Base-by-base conservation (phyloP, 1,140 invertebrate species). In the Philotrypesis tridentata region DNA sequence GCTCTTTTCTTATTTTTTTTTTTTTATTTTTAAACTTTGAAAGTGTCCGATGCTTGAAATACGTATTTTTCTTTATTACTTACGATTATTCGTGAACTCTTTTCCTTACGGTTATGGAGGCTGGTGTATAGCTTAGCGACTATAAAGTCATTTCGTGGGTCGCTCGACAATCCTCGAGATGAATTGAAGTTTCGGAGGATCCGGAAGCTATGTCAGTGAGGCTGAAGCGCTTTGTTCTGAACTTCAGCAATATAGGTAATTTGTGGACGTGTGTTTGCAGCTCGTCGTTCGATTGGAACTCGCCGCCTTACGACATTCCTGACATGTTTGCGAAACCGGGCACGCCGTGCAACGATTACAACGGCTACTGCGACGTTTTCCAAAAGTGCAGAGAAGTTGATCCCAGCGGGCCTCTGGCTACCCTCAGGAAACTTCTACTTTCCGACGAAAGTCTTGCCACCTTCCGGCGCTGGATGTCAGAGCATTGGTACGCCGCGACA, bases 321-420 rank as follows among this genome's bases (percentile, higher is more conserved):
- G 96, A 97, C 87, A 96, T 98, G 95, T 97, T 95, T 91, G 96
- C 96, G n/a, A 98, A 98, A 88, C 97, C 97, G 0, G 96, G 97
- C 68, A 97, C 97, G 33, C 98, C 98, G 0, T 99, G 99, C 90
- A 98, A 99, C 90, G 97, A 99, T 90, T 99, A 99, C 91, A 97
- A 97, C 88, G 99, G 98, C 84, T 99, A 99, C 92, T 99, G 99
- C 92, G 99, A 99, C 92, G 98, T 99, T 60, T 99, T 99, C 92
- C 97, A 99, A 92, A 97, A 97, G 88, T 99, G 98, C 90, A 94
- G 98, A 84, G 96, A 97, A 91, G 97, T 98, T 77, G 97, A 98
- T 93, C 97, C 97, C 1, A 97, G 97, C 2, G 97, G 97, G n/a
- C 97, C 97, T n/a, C 92, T 98, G 87, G 97, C 97, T 23, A 98